These are phyloP conservation scores for Cygnus olor DNA, from an alignment of 2,797 vertebrate species.

Conservation along the genomic window DNA sequence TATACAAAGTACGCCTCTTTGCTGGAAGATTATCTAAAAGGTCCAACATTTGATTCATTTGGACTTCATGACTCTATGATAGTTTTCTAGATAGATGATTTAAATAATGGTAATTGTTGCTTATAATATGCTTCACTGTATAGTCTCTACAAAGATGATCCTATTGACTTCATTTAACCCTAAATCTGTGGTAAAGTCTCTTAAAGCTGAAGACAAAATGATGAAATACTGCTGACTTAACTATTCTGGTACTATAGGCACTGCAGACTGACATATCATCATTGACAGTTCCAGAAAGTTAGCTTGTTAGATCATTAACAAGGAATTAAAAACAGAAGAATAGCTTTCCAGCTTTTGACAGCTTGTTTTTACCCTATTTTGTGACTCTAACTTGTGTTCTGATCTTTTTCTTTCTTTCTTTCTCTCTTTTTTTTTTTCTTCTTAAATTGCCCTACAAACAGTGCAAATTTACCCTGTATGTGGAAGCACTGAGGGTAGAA, in stretches of 20 bases:
- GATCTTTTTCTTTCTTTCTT: neutral
- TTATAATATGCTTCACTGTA: neutral
- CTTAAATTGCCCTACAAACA: no score
- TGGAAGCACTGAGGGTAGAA: neutral
- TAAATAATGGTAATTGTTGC: neutral
- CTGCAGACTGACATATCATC: neutral
- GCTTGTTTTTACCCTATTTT: neutral
- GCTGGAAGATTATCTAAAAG: neutral
- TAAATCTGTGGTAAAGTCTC: neutral
- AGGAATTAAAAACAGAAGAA: neutral
- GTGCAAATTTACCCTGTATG: neutral
- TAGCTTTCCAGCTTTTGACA: neutral
- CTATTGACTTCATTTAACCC: neutral
- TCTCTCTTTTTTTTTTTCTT: no score
- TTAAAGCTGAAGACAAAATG: neutral
- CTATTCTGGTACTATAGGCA: neutral
- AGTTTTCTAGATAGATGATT: neutral
- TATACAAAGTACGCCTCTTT: neutral
- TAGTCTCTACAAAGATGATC: neutral
- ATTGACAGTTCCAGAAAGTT: fast-evolving
- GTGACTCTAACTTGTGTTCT: neutral
- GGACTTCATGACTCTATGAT: neutral
- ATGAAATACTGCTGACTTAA: fast-evolving
- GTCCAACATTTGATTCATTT: neutral
- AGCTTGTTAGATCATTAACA: neutral